These are phyloP conservation scores for Melanotus villosus DNA, from an alignment of 2,888 invertebrate species.

Conservation along the genomic window DNA sequence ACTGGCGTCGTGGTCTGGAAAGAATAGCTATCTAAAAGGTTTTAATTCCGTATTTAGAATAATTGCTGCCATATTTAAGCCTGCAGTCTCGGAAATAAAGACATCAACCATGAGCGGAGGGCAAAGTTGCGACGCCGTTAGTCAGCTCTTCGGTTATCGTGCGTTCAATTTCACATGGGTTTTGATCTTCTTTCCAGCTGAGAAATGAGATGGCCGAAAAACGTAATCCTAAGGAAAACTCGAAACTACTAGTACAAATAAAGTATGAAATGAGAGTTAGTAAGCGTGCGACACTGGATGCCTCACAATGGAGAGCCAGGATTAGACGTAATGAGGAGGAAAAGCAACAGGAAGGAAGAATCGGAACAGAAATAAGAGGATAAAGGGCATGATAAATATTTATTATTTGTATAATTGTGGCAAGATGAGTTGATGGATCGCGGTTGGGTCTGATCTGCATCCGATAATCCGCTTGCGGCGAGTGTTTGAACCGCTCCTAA, in stretches of 20 bases:
- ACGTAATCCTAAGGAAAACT: neutral
- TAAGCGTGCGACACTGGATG: slow-evolving; percentile 42
- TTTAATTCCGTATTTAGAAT: slow-evolving; percentile 69
- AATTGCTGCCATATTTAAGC: slow-evolving; percentile 69
- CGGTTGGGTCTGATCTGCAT: slow-evolving; percentile 62
- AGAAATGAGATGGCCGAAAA: neutral
- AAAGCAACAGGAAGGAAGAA: slow-evolving; percentile 65
- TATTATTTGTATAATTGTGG: slow-evolving; percentile 65
- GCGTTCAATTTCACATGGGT: neutral
- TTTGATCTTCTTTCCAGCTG: neutral
- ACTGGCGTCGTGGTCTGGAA: slow-evolving; percentile 67
- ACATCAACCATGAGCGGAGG: slow-evolving; percentile 52
- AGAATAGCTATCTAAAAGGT: slow-evolving; percentile 69
- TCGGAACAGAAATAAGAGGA: slow-evolving; percentile 65
- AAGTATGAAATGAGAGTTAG: slow-evolving; percentile 33
- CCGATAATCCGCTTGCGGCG: slow-evolving; percentile 68
- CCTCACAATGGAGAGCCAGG: slow-evolving; percentile 52
- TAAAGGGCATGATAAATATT: slow-evolving; percentile 65
- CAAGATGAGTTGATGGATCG: slow-evolving; percentile 58
- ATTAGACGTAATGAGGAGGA: slow-evolving; percentile 59
- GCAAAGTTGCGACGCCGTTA: neutral
- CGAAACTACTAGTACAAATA: neutral
- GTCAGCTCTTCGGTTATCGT: neutral
- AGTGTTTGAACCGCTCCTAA: slow-evolving; percentile 65
- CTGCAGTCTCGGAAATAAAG: slow-evolving; percentile 63